Percentiles rank a stretch among this genome's conserved stretches.
Evolutionary conservation across 1,140 invertebrate genomes (phyloP).

Genomic region (Aporrectodea caliginosa): DNA sequence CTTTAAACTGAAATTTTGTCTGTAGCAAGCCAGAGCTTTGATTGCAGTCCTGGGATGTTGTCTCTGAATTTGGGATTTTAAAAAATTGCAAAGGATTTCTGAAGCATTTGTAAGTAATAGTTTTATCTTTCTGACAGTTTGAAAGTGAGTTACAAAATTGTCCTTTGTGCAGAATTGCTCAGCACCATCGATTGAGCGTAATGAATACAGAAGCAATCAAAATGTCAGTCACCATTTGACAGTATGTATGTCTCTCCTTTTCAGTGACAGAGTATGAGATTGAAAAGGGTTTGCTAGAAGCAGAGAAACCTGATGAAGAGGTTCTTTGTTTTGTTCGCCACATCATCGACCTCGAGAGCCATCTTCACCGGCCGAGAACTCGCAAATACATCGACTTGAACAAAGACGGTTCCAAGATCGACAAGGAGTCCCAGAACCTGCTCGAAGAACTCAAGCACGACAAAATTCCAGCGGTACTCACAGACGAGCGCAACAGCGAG

Average conservation of each 20-base stretch:
- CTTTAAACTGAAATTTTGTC: no score
- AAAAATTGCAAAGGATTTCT: no score
- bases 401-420: not conserved
- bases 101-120: no score
- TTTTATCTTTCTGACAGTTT: no score
- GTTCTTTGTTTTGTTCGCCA: constrained; percentile 23
- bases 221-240: not conserved
- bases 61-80: no score
- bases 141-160: no score
- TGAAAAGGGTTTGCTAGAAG: constrained; percentile 20
- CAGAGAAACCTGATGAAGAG: not conserved
- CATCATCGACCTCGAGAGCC: constrained; percentile 21
- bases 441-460: constrained; percentile 85
- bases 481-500: constrained; percentile 4
- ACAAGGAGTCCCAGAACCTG: constrained; percentile 77
- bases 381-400: constrained; percentile 21
- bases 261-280: constrained; percentile 31
- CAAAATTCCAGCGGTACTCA: constrained; percentile 20
- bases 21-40: no score
- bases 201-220: no score
- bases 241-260: not conserved
- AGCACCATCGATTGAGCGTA: no score
- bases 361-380: constrained; percentile 7
- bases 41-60: no score
- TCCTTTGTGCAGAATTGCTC: no score